Base-by-base conservation (phyloP, 92 coral and sea anemone genomes). In the Pocillopora meandrina region DNA sequence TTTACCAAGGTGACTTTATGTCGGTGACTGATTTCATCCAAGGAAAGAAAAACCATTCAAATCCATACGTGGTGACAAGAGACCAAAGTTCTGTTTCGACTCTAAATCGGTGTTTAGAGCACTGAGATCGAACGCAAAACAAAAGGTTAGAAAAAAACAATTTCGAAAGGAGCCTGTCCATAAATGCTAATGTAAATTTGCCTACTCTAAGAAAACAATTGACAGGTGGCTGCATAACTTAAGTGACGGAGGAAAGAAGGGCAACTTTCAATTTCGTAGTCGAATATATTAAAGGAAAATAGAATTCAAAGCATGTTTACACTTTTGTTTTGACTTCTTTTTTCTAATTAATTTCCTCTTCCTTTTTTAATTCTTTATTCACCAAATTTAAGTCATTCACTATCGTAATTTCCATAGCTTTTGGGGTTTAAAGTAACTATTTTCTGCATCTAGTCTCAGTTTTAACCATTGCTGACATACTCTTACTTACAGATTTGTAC, bases 311-410 rank as follows among this genome's bases (percentile, higher is more conserved):
- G 57, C 36, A 67, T 16, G 62, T 23, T 80, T 74, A 65, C 61
- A 65, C 63, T 9, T 55, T 47, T 72, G 47, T 52, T 79, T 80
- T 17, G 65, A 80, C 69, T 80, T 52, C 66, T 26, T 49, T 80
- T 80, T 76, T 16, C 10, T 56, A 47, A 80, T 80, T 52, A 58
- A 52, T 55, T 80, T 80, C 61, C 20, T 80, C 26, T 56, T 16
- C 21, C 74, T 64, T 60, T 60, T 61, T 79, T 61, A 65, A 49
- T n/a, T 23, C 16, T 79, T 65, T 61, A 79, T 79, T 79, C 83
- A 20, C 56, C 65, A 18, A 67, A 16, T 68, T 80, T 80, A 56
- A 80, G 20, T 65, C 61, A 60, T 58, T 81, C 85, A 81, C 59
- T 81, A 35, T 60, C 31, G 56, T 81, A 33, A 57, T 57, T 70